phyloP scores from a whole-genome alignment of 2,113 vertebrate genomes.

The Bostrychus sinensis region DNA sequence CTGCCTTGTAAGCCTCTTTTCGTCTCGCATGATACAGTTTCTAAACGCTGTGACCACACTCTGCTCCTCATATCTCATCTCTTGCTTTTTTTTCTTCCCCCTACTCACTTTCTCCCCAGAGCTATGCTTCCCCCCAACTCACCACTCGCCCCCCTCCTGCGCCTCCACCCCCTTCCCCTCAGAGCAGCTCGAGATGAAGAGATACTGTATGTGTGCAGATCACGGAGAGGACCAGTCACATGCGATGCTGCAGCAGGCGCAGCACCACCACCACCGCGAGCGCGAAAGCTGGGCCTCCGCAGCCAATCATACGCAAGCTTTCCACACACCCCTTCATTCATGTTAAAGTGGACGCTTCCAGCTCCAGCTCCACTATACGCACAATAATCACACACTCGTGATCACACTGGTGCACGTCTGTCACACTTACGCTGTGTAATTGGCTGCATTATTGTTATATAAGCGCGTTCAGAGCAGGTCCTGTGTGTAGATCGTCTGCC shows the following conservation, averaged over 20 bases:
- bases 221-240: constrained; percentile 15
- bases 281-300: background rate
- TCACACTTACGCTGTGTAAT: constrained; percentile 37
- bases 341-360: constrained; percentile 40
- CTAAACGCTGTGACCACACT: constrained; percentile 25
- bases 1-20: background rate
- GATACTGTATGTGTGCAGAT: constrained; percentile 31
- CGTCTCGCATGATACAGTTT: constrained; percentile 25
- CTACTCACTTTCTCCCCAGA: constrained; percentile 32
- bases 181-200: constrained; percentile 34
- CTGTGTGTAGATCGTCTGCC: constrained; percentile 13
- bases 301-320: constrained; percentile 43
- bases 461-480: constrained; percentile 24
- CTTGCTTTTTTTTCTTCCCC: constrained; percentile 17
- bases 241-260: constrained; percentile 10
- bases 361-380: constrained; percentile 28
- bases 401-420: constrained; percentile 24
- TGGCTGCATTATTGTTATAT: constrained; percentile 39
- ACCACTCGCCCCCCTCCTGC: background rate
- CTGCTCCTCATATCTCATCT: constrained; percentile 39
- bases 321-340: constrained; percentile 52
- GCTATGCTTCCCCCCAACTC: background rate
- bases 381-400: constrained; percentile 37
- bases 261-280: constrained; percentile 10
- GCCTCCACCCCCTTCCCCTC: constrained; percentile 16